Evolutionary conservation across 2,888 invertebrate species (phyloP).

Genomic region (Agrochola litura): DNA sequence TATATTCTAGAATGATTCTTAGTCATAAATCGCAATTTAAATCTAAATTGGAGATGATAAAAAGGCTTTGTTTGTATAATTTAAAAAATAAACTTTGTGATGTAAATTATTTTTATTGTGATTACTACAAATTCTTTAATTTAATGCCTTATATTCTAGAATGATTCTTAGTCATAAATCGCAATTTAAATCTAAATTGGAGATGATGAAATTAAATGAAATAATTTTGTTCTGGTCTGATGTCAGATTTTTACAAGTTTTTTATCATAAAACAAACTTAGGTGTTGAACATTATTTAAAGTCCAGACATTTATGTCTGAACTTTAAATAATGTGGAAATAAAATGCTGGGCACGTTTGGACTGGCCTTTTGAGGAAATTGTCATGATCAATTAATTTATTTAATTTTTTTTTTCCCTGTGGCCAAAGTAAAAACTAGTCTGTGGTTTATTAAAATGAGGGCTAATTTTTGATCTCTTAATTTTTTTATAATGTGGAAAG

Average conservation of each 20-base stretch:
- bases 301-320: too few relatives aligned
- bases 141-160: not conserved
- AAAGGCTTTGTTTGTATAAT: not conserved
- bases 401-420: too few relatives aligned
- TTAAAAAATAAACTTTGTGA: not conserved
- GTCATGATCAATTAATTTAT: not conserved
- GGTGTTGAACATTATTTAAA: not conserved
- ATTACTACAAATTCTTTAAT: not conserved
- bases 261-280: not conserved
- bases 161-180: not conserved
- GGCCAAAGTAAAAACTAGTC: not conserved
- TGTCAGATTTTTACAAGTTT: not conserved
- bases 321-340: too few relatives aligned
- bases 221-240: too few relatives aligned
- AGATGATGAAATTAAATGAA: not conserved
- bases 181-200: not conserved
- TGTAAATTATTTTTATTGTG: not conserved
- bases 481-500: not conserved
- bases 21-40: not conserved
- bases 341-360: not conserved
- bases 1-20: not conserved
- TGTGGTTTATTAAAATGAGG: not conserved
- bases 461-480: conserved; percentile 6
- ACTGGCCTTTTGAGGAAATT: not conserved
- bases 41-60: not conserved